Percentiles rank a stretch among this genome's conserved stretches.
These are phyloP conservation scores for Stomatorhinus walkeri DNA, from an alignment of 2,797 vertebrate genomes.

Conservation along the genomic window DNA sequence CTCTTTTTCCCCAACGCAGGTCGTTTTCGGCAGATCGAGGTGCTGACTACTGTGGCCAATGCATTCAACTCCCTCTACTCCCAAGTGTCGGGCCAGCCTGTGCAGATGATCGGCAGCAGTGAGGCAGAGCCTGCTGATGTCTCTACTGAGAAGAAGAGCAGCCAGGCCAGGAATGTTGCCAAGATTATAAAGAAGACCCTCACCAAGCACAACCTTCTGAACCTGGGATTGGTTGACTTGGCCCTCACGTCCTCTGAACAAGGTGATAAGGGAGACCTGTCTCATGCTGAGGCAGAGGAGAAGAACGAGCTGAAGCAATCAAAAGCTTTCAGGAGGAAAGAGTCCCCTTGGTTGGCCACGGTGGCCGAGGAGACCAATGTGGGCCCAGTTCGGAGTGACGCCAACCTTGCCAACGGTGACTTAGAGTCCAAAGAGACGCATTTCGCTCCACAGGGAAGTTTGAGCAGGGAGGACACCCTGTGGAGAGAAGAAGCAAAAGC, in stretches of 20 bases:
- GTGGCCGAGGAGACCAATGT: slow-evolving; percentile 74
- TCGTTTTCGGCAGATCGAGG: slow-evolving; percentile 96
- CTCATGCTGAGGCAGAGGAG: background rate
- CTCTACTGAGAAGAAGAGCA: slow-evolving; percentile 55
- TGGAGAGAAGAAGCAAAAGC: slow-evolving; percentile 31
- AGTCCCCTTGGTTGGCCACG: slow-evolving; percentile 65
- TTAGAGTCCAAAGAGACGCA: background rate
- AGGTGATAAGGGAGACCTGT: slow-evolving; percentile 42
- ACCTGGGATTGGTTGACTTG: slow-evolving; percentile 34
- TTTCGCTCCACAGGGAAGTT: slow-evolving; percentile 24
- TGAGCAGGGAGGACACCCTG: slow-evolving; percentile 33
- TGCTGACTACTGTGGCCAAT: slow-evolving; percentile 91
- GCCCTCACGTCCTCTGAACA: slow-evolving; percentile 19
- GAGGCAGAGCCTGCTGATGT: slow-evolving; percentile 47
- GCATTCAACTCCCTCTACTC: slow-evolving; percentile 94
- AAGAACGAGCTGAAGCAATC: slow-evolving; percentile 48
- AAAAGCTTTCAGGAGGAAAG: slow-evolving; percentile 71
- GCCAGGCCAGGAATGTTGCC: slow-evolving; percentile 62
- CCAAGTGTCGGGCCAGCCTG: slow-evolving; percentile 84
- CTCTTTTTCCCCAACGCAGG: slow-evolving; percentile 52
- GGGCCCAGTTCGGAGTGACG: slow-evolving; percentile 28
- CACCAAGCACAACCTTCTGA: slow-evolving; percentile 68
- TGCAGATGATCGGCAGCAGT: slow-evolving; percentile 72
- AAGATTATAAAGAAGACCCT: slow-evolving; percentile 78
- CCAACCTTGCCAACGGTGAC: background rate